Base-by-base conservation (phyloP, 2,797 vertebrate genomes). In the Chaetophractus vellerosus region DNA sequence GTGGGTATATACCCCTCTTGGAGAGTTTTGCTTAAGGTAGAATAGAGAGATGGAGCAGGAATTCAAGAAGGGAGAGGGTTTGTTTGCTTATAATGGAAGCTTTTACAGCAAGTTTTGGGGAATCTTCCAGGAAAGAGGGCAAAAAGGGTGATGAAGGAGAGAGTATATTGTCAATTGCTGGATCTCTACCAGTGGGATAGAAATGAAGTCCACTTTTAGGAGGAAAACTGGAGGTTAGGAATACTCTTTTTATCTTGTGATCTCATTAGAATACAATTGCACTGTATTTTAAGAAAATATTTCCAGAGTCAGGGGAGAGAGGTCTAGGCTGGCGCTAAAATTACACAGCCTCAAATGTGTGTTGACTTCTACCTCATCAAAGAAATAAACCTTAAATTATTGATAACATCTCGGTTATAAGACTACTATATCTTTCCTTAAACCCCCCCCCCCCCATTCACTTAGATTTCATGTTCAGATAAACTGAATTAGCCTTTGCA, bases 381-480 rank as follows among this genome's bases (percentile, higher is more conserved):
- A 88, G 45, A 86, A 94, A 36, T 36, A 80, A 79, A 88, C 28
- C 71, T 83, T 64, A 48, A 80, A 74, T 88, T 69, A 81, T 79
- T 87, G 52, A 84, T 33, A 68, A 19, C 59, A 33, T 71, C 31
- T 82, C 50, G 74, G 31, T 93, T 94, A 1, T n/a, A 71, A 81
- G 50, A 76, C 69, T 69, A n/a, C 23, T 68, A 0, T 81, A 24
- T 74, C 45, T 83, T 68, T 74, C 61, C 38, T 74, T 75, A 82
- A 64, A n/a, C n/a, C n/a, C n/a, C n/a, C n/a, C n/a, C n/a, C n/a
- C 9, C 63, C 24, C 41, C 50, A 28, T 64, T 82, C 66, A 38
- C 76, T 93, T 95, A 80, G 28, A 76, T 75, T 78, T 90, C 66
- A 19, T 59, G 36, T 85, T 96, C 61, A 88, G 19, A 87, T 87